A percentile compares a stretch with the other conserved stretches of the same genome.
phyloP scores from a whole-genome alignment of 2,113 vertebrate genomes.

The Loxodonta africana region DNA sequence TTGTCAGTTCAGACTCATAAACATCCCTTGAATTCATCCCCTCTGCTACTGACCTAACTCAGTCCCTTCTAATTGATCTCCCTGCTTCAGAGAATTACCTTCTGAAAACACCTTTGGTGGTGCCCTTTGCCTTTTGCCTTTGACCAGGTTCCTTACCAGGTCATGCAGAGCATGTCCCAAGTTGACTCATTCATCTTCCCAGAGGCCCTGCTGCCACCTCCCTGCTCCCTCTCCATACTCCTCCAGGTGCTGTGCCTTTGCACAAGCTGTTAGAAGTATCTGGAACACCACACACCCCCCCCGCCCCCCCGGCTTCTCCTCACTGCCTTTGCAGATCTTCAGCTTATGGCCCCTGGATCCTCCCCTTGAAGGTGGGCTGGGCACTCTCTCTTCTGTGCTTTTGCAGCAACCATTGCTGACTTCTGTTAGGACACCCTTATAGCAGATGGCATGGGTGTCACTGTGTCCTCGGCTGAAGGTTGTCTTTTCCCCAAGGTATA shows the following conservation, averaged over 20 bases:
- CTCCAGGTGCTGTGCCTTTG: neutral
- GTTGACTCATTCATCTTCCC: neutral
- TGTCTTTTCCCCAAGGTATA: neutral
- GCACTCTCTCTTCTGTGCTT: neutral
- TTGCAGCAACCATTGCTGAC: neutral
- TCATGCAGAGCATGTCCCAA: too few relatives aligned
- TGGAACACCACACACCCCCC: neutral
- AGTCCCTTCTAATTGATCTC: neutral
- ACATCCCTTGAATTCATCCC: neutral
- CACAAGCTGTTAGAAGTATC: neutral
- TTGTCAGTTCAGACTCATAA: neutral
- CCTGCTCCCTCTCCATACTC: neutral
- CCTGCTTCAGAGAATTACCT: neutral
- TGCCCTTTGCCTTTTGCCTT: neutral
- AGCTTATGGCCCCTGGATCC: neutral
- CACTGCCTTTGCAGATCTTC: neutral
- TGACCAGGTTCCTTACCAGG: neutral
- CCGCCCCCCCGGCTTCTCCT: neutral
- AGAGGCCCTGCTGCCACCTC: neutral
- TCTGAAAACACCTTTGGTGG: neutral
- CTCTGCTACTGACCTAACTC: neutral
- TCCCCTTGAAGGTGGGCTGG: neutral
- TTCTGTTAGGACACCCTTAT: neutral
- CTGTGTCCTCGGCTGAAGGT: neutral
- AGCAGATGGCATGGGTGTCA: neutral